Conservation (phyloP, 2,888 invertebrate species). For the Cyclophora punctaria region DNA sequence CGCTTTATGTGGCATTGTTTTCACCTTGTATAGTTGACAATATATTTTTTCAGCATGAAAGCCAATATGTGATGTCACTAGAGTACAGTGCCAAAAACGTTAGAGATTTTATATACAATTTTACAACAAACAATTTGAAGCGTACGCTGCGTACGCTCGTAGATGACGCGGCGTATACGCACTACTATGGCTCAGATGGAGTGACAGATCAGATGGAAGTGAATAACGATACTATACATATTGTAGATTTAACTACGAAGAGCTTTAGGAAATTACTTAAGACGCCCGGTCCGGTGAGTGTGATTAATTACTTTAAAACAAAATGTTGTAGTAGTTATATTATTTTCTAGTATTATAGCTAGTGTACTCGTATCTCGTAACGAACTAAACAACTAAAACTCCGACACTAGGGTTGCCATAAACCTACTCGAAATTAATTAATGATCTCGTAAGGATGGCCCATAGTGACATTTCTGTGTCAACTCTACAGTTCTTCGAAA, state of each 20-base stretch:
- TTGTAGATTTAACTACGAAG: conserved; percentile 79
- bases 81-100: conserved; percentile 66
- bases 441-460: too few species aligned
- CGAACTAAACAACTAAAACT: too few species aligned
- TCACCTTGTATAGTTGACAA: too few species aligned
- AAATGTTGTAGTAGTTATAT: neutral
- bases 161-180: conserved; percentile 52
- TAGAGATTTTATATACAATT: conserved; percentile 72
- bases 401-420: too few species aligned
- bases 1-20: too few species aligned
- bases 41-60: conserved; percentile 75
- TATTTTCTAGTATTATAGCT: neutral
- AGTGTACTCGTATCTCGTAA: too few species aligned
- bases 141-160: conserved; percentile 55
- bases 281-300: conserved; percentile 74
- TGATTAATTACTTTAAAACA: neutral
- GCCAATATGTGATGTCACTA: conserved; percentile 77
- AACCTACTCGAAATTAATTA: too few species aligned
- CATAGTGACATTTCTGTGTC: neutral
- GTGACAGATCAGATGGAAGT: conserved; percentile 23
- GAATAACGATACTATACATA: conserved; percentile 52
- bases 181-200: conserved; percentile 50
- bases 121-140: conserved; percentile 51
- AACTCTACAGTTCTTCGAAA: neutral
- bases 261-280: conserved; percentile 78